Base-by-base conservation (phyloP, 2,888 invertebrate species). In the Drosophila algonquin region DNA sequence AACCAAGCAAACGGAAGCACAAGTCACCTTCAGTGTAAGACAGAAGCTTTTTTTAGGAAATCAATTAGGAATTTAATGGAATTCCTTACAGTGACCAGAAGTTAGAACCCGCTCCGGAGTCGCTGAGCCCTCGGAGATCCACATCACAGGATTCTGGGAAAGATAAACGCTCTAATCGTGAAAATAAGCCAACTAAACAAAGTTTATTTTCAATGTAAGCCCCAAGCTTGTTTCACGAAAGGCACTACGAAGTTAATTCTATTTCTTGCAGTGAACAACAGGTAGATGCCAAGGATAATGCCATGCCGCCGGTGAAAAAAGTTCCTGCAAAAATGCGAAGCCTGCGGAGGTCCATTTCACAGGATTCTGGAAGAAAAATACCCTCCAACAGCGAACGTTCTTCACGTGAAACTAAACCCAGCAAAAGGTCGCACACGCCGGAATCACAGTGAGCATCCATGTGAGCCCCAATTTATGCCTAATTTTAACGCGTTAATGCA, bases 321-420 rank as follows among this genome's bases (percentile, higher is more conserved):
- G 2, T 10, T 1, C 10, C 35, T 2, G 3, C 3, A 40, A 65
- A 61, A 45, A 10, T 16, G 1, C 73, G 69, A 12, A 73, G 71
- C 5, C 61, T 63, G 2, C 82, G 81, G 14, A 61, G 87, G 63
- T 81, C 81, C 2, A 50, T 81, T n/a, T 81, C 87, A 1, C 73
- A 79, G 6, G 73, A 58, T 4, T 59, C 44, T 55, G 52, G 51
- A 0, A 44, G 21, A 4, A 24, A 14, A 4, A 52, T 18, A 5
- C 2, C 30, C 6, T 12, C 10, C 1, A 58, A 16, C 14, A 73
- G 47, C 27, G 40, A 30, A 0, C 32, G 44, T 2, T 32, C 32
- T 1, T 47, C 73, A 1, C 56, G 21, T 3, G 51, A 48, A 16
- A 45, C 21, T 4, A 35, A 18, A 5, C 30, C n/a, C 1, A 2